These are phyloP conservation scores for Calliphora vomitoria DNA, from an alignment of 2,888 invertebrate species.

Conservation along the genomic window DNA sequence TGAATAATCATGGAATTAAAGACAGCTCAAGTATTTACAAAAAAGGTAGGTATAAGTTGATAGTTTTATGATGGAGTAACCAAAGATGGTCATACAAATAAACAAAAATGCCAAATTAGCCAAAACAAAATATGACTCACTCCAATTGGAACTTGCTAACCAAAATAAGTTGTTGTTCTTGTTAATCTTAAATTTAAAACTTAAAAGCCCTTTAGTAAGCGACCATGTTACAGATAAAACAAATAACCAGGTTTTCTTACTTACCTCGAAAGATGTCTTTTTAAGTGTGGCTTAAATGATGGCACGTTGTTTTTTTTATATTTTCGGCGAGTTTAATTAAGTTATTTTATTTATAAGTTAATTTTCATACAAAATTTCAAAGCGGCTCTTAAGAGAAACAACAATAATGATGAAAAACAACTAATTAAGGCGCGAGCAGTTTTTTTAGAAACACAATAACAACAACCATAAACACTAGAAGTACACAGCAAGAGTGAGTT, in stretches of 20 bases:
- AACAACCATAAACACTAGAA: background rate
- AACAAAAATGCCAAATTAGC: background rate
- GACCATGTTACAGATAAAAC: background rate
- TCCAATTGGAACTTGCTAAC: background rate
- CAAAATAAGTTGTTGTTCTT: background rate
- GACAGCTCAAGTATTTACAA: background rate
- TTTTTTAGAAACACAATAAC: background rate
- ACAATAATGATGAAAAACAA: background rate
- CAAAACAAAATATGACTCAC: constrained; percentile 13
- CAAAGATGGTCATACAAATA: background rate
- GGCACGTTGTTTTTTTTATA: constrained; percentile 11
- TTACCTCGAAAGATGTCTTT: constrained; percentile 4
- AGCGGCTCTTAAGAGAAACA: background rate
- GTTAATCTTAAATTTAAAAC: background rate
- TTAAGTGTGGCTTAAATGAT: constrained; percentile 9
- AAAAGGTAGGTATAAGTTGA: background rate
- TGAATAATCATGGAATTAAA: background rate
- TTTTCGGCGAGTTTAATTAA: constrained; percentile 1
- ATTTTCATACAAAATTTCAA: background rate
- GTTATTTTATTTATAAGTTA: constrained; percentile 7
- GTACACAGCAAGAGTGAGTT: background rate
- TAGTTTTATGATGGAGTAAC: background rate
- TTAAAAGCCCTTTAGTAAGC: background rate
- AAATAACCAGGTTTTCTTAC: background rate
- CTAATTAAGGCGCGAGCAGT: constrained; percentile 40